Base-by-base conservation (phyloP, 2,888 invertebrate genomes). In the Erannis defoliaria region DNA sequence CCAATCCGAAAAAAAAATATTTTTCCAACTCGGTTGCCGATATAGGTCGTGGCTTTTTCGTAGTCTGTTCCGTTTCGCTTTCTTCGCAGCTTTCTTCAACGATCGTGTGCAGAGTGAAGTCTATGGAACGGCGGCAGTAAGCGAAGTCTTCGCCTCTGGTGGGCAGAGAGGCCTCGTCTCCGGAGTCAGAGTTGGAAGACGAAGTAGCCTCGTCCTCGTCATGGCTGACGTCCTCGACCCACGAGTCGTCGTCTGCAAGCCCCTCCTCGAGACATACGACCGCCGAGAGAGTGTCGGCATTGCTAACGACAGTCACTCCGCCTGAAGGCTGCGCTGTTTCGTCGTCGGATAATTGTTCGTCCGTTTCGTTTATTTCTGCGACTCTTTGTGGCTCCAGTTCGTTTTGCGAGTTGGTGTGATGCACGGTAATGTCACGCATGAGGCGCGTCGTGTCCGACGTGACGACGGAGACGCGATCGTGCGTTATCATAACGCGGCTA, bases 41-140 rank as follows among this genome's bases (percentile, higher is more conserved):
- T 59, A 95, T 94, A 33, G 96, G 96, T 57, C 96, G 93, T 69
- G 94, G 94, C 85, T 95, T 94, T 89, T 93, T 94, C 78, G 86
- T 85, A 71, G 90, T 84, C 42, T 95, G 95, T 76, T 97, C 97
- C 64, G 96, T 94, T 86, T 97, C 97, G 85, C 98, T 98, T 86
- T 98, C 98, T 90, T 98, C 98, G 85, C 98, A 98, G 77, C 97
- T 98, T 88, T 98, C 98, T 90, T 98, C 98, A 26, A 98, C 96
- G 72, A 98, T 98, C 0, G 98, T 98, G 81, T 98, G 98, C 67
- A 98, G 90, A 1, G 98, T 98, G 82, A 98, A 97, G 88, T 98
- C 97, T 77, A 98, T 96, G 58, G 96, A 95, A 54, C 97, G 94
- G 19, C 97, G 94, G 80, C 97, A 96, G 81, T 97, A 97, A 4